A percentile compares a stretch with the other conserved stretches of the same genome.
These are phyloP conservation scores for Setipinna tenuifilis DNA, from an alignment of 2,797 vertebrate species.

Conservation along the genomic window DNA sequence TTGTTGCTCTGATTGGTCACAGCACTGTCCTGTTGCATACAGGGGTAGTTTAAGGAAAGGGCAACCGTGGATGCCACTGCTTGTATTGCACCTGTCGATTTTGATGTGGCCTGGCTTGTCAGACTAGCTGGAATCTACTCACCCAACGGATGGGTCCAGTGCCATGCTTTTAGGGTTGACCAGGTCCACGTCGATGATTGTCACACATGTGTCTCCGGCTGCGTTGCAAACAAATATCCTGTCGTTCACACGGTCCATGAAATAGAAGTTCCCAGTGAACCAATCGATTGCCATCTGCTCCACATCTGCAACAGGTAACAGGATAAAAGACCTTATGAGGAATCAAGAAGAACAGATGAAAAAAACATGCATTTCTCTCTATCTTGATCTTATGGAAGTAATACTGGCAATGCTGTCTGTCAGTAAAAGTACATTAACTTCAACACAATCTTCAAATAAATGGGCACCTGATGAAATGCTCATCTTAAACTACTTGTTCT, in stretches of 20 bases:
- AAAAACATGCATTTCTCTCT: background rate
- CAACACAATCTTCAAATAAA: background rate
- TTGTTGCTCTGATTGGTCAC: too few relatives aligned
- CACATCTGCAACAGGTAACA: conserved; percentile 76
- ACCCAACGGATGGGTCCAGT: conserved; percentile 91
- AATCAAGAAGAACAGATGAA: background rate
- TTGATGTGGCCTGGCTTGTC: too few relatives aligned
- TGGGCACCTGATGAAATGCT: background rate
- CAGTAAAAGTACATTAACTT: background rate
- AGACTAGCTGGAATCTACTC: conserved; percentile 61
- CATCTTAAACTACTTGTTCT: background rate
- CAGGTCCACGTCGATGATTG: conserved; percentile 88
- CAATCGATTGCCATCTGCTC: conserved; percentile 93
- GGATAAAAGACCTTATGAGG: conserved; percentile 20
- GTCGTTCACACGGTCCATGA: conserved; percentile 84
- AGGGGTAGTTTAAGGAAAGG: too few relatives aligned
- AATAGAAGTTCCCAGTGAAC: conserved; percentile 94
- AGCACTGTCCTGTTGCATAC: too few relatives aligned
- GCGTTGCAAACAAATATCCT: conserved; percentile 88
- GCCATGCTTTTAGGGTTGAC: conserved; percentile 90
- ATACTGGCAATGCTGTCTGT: background rate
- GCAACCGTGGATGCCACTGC: too few relatives aligned
- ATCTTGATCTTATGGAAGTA: background rate
- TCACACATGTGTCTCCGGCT: conserved; percentile 85
- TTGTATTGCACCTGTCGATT: too few relatives aligned